Percentiles rank a stretch among this genome's conserved stretches.
phyloP scores from a whole-genome alignment of 2,797 vertebrate genomes.

The Rhinichthys osculus region DNA sequence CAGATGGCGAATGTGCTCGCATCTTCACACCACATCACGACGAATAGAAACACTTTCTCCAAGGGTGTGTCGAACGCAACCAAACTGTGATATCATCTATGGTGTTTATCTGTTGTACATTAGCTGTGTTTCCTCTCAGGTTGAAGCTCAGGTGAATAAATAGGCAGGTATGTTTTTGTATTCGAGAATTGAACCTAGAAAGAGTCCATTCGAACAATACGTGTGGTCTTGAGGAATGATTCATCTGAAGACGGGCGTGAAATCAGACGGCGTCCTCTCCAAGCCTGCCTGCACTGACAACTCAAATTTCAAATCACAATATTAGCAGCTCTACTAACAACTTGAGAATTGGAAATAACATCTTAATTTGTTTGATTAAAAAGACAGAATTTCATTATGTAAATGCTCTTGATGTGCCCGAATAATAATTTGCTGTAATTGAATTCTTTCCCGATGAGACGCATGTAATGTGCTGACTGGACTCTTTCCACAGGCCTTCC shows the following conservation, averaged over 20 bases:
- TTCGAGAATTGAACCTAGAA: slow-evolving; percentile 61
- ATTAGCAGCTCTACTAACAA: slow-evolving; percentile 20
- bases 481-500: slow-evolving; percentile 73
- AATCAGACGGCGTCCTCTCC: not conserved
- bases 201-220: slow-evolving; percentile 55
- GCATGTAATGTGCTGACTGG: slow-evolving; percentile 66
- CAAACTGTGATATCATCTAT: slow-evolving; percentile 51
- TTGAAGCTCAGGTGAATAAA: slow-evolving; percentile 13
- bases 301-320: slow-evolving; percentile 24
- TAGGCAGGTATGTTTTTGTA: slow-evolving; percentile 30
- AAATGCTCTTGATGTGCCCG: slow-evolving; percentile 54
- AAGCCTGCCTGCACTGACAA: slow-evolving; percentile 12
- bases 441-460: slow-evolving; percentile 62
- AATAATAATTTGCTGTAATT: slow-evolving; percentile 61
- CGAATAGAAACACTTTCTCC: slow-evolving; percentile 27
- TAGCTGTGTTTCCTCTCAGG: slow-evolving; percentile 21
- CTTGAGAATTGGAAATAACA: slow-evolving; percentile 49
- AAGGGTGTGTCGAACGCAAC: not conserved
- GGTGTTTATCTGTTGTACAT: slow-evolving; percentile 21
- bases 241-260: not conserved
- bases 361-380: slow-evolving; percentile 60
- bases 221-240: slow-evolving; percentile 44
- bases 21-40: slow-evolving; percentile 53
- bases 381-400: slow-evolving; percentile 62
- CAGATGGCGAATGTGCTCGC: slow-evolving; percentile 54